Conservation (phyloP, 2,888 invertebrate genomes). For the Nasonia oneida region DNA sequence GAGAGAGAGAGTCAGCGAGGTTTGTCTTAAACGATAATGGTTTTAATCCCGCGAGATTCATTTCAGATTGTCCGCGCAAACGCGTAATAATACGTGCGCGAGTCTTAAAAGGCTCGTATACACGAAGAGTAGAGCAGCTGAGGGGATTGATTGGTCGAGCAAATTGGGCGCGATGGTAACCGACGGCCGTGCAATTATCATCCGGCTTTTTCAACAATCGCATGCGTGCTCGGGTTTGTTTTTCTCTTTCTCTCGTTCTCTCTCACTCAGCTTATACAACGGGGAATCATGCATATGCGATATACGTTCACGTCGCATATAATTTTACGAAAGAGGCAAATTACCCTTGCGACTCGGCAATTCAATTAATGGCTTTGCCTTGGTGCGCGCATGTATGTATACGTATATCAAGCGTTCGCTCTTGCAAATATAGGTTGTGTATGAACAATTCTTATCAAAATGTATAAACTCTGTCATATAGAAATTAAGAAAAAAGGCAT, state of each 20-base stretch:
- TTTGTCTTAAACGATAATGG: constrained; percentile 56
- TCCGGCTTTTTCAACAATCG: constrained; percentile 40
- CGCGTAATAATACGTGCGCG: constrained; percentile 18
- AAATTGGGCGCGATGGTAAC: not conserved
- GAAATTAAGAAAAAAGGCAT: too few species aligned
- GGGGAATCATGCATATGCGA: not conserved
- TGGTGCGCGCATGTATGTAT: not conserved
- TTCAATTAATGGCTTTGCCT: constrained; percentile 57
- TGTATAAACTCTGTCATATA: too few species aligned
- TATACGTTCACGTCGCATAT: constrained; percentile 15
- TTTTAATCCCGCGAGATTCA: constrained; percentile 49
- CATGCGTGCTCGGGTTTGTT: constrained; percentile 2
- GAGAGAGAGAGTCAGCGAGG: not conserved
- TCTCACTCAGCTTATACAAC: not conserved
- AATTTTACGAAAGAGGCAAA: constrained; percentile 53
- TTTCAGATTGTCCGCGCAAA: constrained; percentile 12
- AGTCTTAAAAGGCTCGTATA: not conserved
- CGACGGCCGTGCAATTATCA: constrained; percentile 36
- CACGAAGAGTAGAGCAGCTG: not conserved
- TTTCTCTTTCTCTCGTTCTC: not conserved
- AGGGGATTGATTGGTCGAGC: constrained; percentile 40
- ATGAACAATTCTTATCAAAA: not conserved
- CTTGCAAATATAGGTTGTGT: not conserved
- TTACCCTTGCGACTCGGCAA: constrained; percentile 56
- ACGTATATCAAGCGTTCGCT: not conserved